Evolutionary conservation across 37 sponge, comb jelly and placozoan genomes (phyloP).

Genomic region (Ephydatia muelleri): DNA sequence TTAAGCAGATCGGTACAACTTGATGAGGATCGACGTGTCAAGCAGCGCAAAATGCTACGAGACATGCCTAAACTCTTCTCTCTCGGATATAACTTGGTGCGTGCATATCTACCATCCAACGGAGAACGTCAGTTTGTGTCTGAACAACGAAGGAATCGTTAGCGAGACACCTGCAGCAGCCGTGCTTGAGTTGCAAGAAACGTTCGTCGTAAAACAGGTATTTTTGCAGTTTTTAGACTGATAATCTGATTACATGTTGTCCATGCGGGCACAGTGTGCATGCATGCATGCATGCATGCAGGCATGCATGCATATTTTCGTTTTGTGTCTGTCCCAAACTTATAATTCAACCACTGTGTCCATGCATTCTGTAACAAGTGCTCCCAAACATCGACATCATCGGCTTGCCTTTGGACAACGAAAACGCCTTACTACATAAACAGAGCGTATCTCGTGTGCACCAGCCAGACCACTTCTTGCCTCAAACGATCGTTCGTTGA

Average conservation of each 20-base stretch:
- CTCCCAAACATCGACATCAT: background rate
- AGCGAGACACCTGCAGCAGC: background rate
- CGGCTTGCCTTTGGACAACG: background rate
- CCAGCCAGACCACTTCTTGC: background rate
- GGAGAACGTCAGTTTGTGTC: background rate
- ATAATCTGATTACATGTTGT: too few species aligned
- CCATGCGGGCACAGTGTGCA: too few species aligned
- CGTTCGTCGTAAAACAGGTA: background rate
- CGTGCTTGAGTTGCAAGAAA: background rate
- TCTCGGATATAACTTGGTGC: background rate
- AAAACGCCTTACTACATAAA: background rate
- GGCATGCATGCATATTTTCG: too few species aligned
- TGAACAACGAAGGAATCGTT: background rate
- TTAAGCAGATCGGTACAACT: background rate
- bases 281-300: too few species aligned
- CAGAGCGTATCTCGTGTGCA: background rate
- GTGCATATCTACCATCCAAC: background rate
- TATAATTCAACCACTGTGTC: too few species aligned
- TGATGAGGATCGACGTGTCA: background rate
- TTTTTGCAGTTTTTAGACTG: too few species aligned
- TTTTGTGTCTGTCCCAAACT: too few species aligned
- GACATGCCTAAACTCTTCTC: background rate
- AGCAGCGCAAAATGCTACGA: background rate
- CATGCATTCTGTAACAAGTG: background rate
- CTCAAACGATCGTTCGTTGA: background rate